Conservation (phyloP, 2,797 vertebrate genomes). For the Selene dorsalis region DNA sequence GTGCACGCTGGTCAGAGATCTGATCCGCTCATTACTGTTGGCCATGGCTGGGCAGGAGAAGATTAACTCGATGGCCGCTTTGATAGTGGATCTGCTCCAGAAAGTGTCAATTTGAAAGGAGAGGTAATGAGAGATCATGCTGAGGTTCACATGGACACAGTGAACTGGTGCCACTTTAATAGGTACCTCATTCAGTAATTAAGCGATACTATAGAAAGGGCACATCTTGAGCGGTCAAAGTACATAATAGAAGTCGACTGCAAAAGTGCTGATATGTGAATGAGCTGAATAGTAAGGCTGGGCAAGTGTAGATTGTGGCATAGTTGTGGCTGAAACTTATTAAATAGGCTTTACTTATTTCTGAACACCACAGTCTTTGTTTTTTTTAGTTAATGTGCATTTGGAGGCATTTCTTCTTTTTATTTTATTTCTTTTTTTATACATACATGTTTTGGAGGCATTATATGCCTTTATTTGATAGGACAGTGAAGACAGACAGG, state of each 20-base stretch:
- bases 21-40: conserved; percentile 72
- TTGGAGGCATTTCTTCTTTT: not conserved
- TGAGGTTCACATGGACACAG: conserved; percentile 49
- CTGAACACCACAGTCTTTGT: not conserved
- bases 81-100: conserved; percentile 49
- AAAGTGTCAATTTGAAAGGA: conserved; percentile 53
- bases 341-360: not conserved
- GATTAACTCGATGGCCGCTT: conserved; percentile 57
- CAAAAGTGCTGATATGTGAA: not conserved
- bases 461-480: no score
- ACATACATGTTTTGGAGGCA: no score
- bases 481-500: no score
- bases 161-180: conserved; percentile 40
- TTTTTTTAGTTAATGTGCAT: not conserved
- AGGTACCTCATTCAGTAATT: conserved; percentile 45
- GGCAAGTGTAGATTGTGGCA: not conserved
- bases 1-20: conserved; percentile 48
- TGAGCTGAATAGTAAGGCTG: not conserved
- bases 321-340: not conserved
- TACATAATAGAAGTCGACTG: conserved; percentile 2
- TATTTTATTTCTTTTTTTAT: no score
- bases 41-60: conserved; percentile 39
- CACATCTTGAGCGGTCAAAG: conserved; percentile 27
- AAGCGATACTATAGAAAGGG: conserved; percentile 39
- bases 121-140: conserved; percentile 62